Percentiles rank a stretch among this genome's conserved stretches.
Evolutionary conservation across 2,888 invertebrate genomes (phyloP).

Genomic region (Ferdinandea cuprea): DNA sequence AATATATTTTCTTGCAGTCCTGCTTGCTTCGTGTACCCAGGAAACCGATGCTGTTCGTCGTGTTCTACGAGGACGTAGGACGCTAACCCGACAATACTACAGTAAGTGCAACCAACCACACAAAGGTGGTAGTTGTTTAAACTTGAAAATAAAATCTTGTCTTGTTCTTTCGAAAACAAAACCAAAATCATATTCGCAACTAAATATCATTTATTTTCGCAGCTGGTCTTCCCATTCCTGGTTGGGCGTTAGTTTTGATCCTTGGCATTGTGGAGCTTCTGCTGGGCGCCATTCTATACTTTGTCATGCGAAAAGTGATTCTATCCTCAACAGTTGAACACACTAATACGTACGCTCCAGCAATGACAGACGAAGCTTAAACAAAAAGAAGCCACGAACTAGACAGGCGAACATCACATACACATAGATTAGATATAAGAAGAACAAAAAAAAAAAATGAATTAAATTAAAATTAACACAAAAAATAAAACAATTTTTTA

Average conservation of each 20-base stretch:
- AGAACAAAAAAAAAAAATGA: conserved; percentile 17
- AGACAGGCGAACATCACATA: conserved; percentile 17
- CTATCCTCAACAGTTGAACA: conserved; percentile 82
- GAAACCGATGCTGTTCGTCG: conserved; percentile 91
- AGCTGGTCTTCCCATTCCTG: conserved; percentile 89
- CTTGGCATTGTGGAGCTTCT: conserved; percentile 88
- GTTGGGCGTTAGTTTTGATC: conserved; percentile 89
- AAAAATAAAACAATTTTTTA: conserved; percentile 44
- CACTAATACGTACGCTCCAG: conserved; percentile 81
- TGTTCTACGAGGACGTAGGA: conserved; percentile 90
- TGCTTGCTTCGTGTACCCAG: conserved; percentile 87
- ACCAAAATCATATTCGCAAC: neutral
- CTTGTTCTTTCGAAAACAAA: too few relatives aligned
- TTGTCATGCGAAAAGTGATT: conserved; percentile 88
- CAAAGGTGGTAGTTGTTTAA: neutral
- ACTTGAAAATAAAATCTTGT: neutral
- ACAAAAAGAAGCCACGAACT: neutral
- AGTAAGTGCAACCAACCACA: conserved; percentile 85
- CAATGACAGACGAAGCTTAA: conserved; percentile 80
- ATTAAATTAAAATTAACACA: conserved; percentile 52
- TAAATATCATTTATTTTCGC: conserved; percentile 59
- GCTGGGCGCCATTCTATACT: conserved; percentile 88
- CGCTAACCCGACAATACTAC: conserved; percentile 90
- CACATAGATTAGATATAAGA: neutral
- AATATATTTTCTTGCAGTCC: conserved; percentile 84